phyloP scores from a whole-genome alignment of 2,113 vertebrate species.

The Anthoscopus minutus region DNA sequence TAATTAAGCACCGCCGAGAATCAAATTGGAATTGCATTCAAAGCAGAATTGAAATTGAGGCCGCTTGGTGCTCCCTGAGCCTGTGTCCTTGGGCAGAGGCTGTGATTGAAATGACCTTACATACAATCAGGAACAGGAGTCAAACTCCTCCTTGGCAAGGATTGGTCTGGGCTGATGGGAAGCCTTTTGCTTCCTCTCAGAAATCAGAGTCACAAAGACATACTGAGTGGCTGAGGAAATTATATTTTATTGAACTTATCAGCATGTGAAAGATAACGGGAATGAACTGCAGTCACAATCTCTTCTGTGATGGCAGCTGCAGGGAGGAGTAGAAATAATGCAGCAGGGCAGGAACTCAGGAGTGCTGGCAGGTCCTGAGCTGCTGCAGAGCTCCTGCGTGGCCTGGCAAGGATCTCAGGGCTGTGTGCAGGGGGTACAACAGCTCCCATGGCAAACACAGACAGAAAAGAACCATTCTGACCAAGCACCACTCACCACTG shows the following conservation, averaged over 20 bases:
- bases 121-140: background rate
- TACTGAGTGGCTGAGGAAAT: background rate
- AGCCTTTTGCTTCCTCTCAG: background rate
- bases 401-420: no score
- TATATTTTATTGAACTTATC: conserved; percentile 33
- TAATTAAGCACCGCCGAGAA: background rate
- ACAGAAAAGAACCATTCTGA: background rate
- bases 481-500: rapidly evolving
- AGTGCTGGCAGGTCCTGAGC: rapidly evolving
- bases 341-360: rapidly evolving
- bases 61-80: background rate
- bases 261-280: conserved; percentile 5
- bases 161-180: background rate
- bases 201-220: conserved; percentile 1
- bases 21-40: background rate
- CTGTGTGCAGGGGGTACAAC: background rate
- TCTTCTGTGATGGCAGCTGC: background rate
- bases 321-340: background rate
- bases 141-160: background rate
- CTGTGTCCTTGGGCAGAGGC: background rate
- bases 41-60: background rate
- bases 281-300: background rate
- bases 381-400: rapidly evolving
- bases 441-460: background rate
- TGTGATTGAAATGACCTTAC: conserved; percentile 24